Conservation (phyloP, 2,888 invertebrate genomes). For the Clanis bilineata region DNA sequence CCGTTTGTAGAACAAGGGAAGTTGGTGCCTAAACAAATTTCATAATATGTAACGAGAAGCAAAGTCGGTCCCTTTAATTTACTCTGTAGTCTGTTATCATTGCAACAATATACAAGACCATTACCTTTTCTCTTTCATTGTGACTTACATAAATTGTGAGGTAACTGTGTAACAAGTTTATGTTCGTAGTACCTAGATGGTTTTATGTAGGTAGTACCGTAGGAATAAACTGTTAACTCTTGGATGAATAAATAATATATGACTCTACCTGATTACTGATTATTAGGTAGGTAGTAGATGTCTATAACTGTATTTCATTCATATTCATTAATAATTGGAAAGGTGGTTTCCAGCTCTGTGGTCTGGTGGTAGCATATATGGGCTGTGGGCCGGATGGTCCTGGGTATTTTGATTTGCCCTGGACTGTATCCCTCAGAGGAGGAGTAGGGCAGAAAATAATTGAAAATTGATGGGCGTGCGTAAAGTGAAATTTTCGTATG, state of each 20-base stretch:
- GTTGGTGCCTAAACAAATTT: conserved; percentile 30
- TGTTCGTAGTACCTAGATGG: background rate
- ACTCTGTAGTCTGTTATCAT: conserved; percentile 14
- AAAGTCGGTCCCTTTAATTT: conserved; percentile 22
- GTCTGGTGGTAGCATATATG: too few relatives aligned
- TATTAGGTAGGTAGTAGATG: too few relatives aligned
- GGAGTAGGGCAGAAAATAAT: too few relatives aligned
- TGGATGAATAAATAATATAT: background rate
- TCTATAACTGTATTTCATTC: too few relatives aligned
- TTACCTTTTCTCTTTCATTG: background rate
- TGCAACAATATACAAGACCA: background rate
- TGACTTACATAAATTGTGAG: background rate
- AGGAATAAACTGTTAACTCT: background rate
- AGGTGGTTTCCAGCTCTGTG: too few relatives aligned
- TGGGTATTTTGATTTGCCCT: too few relatives aligned
- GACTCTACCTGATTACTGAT: too few relatives aligned
- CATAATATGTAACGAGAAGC: conserved; percentile 31
- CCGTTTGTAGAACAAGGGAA: conserved; percentile 23
- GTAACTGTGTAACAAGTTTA: background rate
- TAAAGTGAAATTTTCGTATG: too few relatives aligned
- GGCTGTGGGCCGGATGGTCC: too few relatives aligned
- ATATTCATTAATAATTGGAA: too few relatives aligned
- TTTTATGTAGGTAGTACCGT: background rate
- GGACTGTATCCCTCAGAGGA: too few relatives aligned
- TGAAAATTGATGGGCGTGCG: too few relatives aligned